Percentiles rank a stretch among this genome's conserved stretches.
These are phyloP conservation scores for Pinna nobilis DNA, from an alignment of 1,140 invertebrate genomes.

Conservation along the genomic window DNA sequence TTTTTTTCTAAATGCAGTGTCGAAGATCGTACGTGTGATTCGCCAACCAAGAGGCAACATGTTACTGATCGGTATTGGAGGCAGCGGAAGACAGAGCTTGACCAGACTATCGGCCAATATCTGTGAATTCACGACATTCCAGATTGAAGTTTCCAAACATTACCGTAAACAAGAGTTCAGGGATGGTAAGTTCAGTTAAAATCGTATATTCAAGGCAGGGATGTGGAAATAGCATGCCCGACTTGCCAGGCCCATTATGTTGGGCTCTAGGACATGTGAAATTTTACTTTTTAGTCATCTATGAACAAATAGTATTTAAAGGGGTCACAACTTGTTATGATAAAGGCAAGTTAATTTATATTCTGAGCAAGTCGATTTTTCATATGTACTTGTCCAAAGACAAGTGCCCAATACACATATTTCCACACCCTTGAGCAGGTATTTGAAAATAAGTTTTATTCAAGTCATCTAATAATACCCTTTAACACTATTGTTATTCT, in stretches of 20 bases:
- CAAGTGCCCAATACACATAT: too few relatives aligned
- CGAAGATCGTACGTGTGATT: constrained; percentile 86
- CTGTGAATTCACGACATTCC: constrained; percentile 84
- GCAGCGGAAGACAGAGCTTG: constrained; percentile 74
- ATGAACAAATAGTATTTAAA: too few relatives aligned
- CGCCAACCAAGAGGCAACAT: constrained; percentile 88
- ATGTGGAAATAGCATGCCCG: background rate
- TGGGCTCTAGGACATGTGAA: too few relatives aligned
- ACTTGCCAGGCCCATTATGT: background rate
- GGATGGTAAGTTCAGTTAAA: constrained; percentile 76
- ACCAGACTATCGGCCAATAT: constrained; percentile 76
- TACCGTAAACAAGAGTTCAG: constrained; percentile 86
- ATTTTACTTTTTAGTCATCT: too few relatives aligned
- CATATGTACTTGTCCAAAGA: too few relatives aligned
- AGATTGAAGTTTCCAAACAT: constrained; percentile 86
- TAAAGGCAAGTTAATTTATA: too few relatives aligned
- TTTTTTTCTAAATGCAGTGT: constrained; percentile 76
- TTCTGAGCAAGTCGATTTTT: too few relatives aligned
- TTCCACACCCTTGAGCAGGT: too few relatives aligned
- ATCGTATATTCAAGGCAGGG: background rate
- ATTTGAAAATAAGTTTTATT: too few relatives aligned
- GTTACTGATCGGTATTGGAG: constrained; percentile 87
- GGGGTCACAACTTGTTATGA: too few relatives aligned
- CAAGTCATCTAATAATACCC: too few relatives aligned
- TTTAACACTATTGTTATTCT: too few relatives aligned